phyloP scores from a whole-genome alignment of 1,140 invertebrate species.

The Daktulosphaira vitifoliae region DNA sequence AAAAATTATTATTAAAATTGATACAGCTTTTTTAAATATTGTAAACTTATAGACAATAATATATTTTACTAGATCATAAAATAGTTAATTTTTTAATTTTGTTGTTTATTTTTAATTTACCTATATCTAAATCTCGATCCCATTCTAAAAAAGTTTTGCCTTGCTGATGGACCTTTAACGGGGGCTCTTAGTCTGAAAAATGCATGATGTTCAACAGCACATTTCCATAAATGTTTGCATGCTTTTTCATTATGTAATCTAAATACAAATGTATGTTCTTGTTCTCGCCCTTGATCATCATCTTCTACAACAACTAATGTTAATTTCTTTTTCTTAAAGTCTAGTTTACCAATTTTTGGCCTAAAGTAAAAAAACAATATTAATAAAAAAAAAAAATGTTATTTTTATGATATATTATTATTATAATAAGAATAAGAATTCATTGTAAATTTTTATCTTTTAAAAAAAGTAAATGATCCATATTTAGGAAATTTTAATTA shows the following conservation, averaged over 20 bases:
- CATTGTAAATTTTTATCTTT: too few species aligned
- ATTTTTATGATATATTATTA: not conserved
- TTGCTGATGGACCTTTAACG: conserved; percentile 74
- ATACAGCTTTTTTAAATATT: too few species aligned
- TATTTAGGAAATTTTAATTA: too few species aligned
- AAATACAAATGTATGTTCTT: conserved; percentile 89
- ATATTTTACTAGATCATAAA: too few species aligned
- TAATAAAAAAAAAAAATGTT: not conserved
- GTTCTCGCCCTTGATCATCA: conserved; percentile 84
- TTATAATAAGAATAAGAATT: too few species aligned
- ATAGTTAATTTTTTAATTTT: not conserved
- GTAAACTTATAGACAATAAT: too few species aligned
- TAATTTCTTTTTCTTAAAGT: conserved; percentile 93
- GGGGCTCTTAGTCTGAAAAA: conserved; percentile 92
- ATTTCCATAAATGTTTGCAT: conserved; percentile 99
- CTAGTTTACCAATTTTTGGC: conserved; percentile 88
- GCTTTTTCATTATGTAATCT: conserved; percentile 91
- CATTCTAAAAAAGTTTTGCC: conserved; percentile 95
- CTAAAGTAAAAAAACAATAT: conserved; percentile 66
- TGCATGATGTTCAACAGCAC: conserved; percentile 96
- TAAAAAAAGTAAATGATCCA: too few species aligned
- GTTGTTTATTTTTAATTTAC: conserved; percentile 42
- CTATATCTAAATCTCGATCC: conserved; percentile 91
- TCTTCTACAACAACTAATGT: conserved; percentile 93
- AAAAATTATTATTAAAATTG: conserved; percentile 5